phyloP scores from a whole-genome alignment of 35 echinoderm and acorn worm genomes.

The Eucidaris tribuloides region DNA sequence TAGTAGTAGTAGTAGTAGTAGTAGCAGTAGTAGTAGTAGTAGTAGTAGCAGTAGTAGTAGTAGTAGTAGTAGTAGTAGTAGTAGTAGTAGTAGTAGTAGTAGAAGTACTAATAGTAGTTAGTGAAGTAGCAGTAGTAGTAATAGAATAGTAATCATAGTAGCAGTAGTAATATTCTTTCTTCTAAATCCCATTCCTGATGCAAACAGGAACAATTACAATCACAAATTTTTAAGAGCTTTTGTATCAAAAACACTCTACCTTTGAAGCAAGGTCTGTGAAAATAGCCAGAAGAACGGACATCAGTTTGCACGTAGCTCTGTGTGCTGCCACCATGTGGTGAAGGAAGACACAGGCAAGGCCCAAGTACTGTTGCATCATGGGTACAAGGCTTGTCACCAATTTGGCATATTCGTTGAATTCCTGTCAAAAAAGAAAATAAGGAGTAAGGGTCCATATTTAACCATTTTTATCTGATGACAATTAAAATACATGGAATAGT shows the following conservation, averaged over 20 bases:
- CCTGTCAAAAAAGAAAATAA: slow-evolving; percentile 25
- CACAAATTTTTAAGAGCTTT: neutral
- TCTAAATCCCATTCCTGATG: neutral
- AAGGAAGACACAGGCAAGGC: slow-evolving; percentile 54
- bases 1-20: no score
- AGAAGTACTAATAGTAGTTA: no score
- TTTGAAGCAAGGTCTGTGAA: slow-evolving; percentile 90
- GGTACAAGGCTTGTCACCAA: slow-evolving; percentile 53
- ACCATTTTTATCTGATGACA: no score
- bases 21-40: no score
- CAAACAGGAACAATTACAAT: neutral
- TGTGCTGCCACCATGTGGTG: slow-evolving; percentile 65
- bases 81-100: neutral
- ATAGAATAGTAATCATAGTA: no score
- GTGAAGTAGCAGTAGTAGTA: no score
- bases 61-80: no score
- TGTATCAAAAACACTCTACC: slow-evolving; percentile 15
- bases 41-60: no score
- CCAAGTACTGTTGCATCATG: slow-evolving; percentile 82
- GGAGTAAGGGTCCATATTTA: no score
- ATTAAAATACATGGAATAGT: no score
- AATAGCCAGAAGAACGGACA: slow-evolving; percentile 77
- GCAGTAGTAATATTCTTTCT: neutral
- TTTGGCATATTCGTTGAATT: slow-evolving; percentile 12
- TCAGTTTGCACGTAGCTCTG: slow-evolving; percentile 70